phyloP scores from a whole-genome alignment of 2,113 vertebrate species.

The Amazona guildingii region DNA sequence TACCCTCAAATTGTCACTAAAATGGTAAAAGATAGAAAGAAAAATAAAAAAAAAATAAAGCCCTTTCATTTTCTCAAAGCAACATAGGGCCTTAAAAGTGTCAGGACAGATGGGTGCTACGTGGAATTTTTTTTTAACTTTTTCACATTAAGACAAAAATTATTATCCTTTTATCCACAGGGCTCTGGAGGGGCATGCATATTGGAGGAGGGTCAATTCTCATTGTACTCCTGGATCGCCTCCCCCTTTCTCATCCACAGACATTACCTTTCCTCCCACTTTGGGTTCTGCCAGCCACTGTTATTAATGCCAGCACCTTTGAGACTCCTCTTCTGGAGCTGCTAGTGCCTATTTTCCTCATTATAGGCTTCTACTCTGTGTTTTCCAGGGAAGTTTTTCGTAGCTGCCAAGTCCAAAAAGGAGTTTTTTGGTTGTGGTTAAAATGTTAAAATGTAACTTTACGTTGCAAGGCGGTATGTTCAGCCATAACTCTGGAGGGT shows the following conservation, averaged over 20 bases:
- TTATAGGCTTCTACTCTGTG: neutral
- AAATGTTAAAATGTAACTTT: neutral
- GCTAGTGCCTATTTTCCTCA: neutral
- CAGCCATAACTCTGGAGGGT: neutral
- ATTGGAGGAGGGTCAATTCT: neutral
- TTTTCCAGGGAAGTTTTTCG: neutral
- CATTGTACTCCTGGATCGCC: neutral
- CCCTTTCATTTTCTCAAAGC: neutral
- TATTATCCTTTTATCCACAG: neutral
- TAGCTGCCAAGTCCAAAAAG: accelerated
- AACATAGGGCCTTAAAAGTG: neutral
- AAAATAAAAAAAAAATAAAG: neutral
- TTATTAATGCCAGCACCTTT: neutral
- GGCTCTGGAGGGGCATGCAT: accelerated
- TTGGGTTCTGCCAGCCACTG: neutral
- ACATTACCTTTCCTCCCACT: neutral
- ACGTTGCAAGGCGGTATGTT: neutral
- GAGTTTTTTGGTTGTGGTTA: neutral
- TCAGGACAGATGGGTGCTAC: neutral
- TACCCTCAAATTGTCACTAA: neutral
- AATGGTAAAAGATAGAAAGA: neutral
- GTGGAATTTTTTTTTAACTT: accelerated
- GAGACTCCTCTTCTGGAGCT: neutral
- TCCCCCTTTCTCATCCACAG: neutral
- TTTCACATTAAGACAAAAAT: neutral